Evolutionary conservation across 2,113 vertebrate species (phyloP).

Genomic region (Eudyptes chrysolophus): DNA sequence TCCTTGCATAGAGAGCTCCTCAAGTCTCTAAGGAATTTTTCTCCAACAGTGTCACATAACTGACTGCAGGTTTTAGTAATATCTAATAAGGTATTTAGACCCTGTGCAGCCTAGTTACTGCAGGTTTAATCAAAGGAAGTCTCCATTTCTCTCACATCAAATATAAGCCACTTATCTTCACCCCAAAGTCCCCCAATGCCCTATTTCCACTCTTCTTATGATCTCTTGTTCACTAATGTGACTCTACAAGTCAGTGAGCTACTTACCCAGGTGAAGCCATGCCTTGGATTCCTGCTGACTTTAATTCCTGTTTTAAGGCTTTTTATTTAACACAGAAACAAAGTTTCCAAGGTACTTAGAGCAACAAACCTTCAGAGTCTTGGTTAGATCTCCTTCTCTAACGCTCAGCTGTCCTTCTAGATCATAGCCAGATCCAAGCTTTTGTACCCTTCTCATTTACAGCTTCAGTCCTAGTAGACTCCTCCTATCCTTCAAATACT

Average conservation of each 20-base stretch:
- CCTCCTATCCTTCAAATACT: not conserved
- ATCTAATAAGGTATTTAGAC: not conserved
- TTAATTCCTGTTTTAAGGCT: not conserved
- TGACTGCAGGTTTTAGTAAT: not conserved
- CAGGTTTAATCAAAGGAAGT: not conserved
- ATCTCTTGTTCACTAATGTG: not conserved
- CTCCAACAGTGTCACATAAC: not conserved
- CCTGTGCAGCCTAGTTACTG: not conserved
- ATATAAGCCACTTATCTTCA: not conserved
- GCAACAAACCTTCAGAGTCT: not conserved
- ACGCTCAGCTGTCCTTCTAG: not conserved
- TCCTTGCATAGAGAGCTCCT: not conserved
- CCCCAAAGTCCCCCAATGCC: not conserved
- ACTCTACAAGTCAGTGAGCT: not conserved
- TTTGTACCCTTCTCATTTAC: not conserved
- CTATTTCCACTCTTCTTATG: not conserved
- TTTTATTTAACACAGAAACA: conserved; percentile 12
- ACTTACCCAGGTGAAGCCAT: not conserved
- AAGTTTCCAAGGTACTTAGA: not conserved
- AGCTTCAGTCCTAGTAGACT: not conserved
- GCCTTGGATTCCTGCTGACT: not conserved
- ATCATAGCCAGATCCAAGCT: not conserved
- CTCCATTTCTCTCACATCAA: not conserved
- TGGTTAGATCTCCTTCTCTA: not conserved
- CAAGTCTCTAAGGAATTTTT: not conserved